Evolutionary conservation across 2,113 vertebrate species (phyloP).

Genomic region (Oncorhynchus nerka): DNA sequence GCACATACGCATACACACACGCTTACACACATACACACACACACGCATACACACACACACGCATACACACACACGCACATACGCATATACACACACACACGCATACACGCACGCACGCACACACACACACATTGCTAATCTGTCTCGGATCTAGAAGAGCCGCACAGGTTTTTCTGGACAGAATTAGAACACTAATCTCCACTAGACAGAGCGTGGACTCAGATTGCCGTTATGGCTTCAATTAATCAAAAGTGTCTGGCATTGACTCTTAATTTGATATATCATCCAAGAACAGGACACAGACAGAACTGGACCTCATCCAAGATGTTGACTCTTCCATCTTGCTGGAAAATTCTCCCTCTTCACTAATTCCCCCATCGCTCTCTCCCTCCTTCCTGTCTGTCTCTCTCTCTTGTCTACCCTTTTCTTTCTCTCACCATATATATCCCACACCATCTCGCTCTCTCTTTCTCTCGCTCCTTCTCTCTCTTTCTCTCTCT

Average conservation of each 20-base stretch:
- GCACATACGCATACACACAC: too few species aligned
- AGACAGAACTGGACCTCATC: slow-evolving; percentile 31
- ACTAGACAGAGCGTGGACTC: slow-evolving; percentile 33
- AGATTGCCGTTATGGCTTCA: slow-evolving; percentile 31
- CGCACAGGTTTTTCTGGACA: neutral
- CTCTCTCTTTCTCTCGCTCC: too few species aligned
- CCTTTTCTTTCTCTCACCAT: slow-evolving; percentile 2
- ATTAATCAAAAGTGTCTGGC: slow-evolving; percentile 38
- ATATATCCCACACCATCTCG: too few species aligned
- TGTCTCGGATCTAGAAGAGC: neutral
- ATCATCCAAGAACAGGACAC: slow-evolving; percentile 28
- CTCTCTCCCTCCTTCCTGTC: neutral
- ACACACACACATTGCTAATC: slow-evolving; percentile 2
- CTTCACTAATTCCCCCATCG: neutral
- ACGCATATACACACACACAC: too few species aligned
- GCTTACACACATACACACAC: too few species aligned
- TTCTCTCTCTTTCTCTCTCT: too few species aligned
- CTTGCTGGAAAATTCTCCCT: slow-evolving; percentile 6
- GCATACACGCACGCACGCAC: neutral
- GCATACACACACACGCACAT: rapidly evolving
- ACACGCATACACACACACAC: too few species aligned
- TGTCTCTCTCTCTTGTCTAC: slow-evolving; percentile 6
- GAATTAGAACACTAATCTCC: slow-evolving; percentile 39
- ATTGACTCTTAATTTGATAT: slow-evolving; percentile 44
- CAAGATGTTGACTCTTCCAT: neutral